Base-by-base conservation (phyloP, 2,797 vertebrate species). In the Myripristis murdjan region DNA sequence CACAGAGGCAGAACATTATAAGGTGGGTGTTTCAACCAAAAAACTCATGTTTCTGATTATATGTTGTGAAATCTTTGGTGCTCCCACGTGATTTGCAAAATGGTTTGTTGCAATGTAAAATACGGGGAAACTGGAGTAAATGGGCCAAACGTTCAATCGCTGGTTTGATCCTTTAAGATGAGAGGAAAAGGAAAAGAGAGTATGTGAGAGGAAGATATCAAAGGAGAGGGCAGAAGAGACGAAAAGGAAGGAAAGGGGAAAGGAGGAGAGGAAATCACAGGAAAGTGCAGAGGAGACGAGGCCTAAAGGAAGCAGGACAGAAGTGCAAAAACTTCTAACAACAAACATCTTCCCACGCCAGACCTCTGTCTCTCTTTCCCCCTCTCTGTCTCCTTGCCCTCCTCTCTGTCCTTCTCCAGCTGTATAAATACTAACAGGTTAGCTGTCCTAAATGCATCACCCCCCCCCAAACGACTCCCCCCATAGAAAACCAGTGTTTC, bases 351-450 rank as follows among this genome's bases (percentile, higher is more conserved):
- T 61, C 61, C 68, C 43, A 54, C 65, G 44, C 55, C 59, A 70
- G 66, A 51, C 47, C 18, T 68, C 60, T 37, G 16, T 24, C 60
- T 47, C 18, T 5, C 56, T 16, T 11, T 59, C 76, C 43, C 43
- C 22, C 58, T 35, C 22, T 51, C 46, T 63, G 39, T 71, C 74
- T 67, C 60, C 43, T 47, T 35, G 7, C 6, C 28, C 57, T 51
- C 16, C 22, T 18, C 20, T 16, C 39, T 64, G 35, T 44, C 54
- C 22, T 14, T 57, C 49, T 72, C 54, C 87, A 90, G 86, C 88
- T 91, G 87, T 62, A 79, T 72, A 87, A 91, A 89, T 69, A 90
- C 46, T 4, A 75, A 79, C 80, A 73, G 57, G 53, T 84, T 73
- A 70, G 77, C 8, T 28, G n/a, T 79, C 82, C 60, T 70, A 75